phyloP scores from a whole-genome alignment of 2,797 vertebrate species.

The Kryptolebias ocellatus region DNA sequence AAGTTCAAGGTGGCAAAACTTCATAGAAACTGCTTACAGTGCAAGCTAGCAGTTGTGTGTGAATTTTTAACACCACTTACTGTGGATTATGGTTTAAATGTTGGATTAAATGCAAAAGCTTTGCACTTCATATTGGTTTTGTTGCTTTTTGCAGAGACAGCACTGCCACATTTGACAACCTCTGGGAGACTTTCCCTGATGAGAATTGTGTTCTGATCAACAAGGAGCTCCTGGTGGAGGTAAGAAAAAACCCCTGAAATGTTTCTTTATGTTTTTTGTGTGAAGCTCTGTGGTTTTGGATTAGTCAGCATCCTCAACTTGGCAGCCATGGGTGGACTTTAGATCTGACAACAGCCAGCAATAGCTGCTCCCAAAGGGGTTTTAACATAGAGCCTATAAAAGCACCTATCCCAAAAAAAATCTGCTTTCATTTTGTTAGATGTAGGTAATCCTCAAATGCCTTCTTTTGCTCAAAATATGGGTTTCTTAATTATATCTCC shows the following conservation, averaged over 20 bases:
- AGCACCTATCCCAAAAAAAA: no score
- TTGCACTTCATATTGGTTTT: not conserved
- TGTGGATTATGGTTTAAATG: conserved; percentile 2
- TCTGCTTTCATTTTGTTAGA: no score
- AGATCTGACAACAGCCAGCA: no score
- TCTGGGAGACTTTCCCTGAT: conserved; percentile 87
- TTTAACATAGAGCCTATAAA: no score
- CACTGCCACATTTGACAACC: conserved; percentile 79
- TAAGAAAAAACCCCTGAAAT: conserved; percentile 50
- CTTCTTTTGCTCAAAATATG: no score
- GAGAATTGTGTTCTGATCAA: conserved; percentile 87
- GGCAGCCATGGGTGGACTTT: no score
- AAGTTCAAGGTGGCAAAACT: conserved; percentile 11
- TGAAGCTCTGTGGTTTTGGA: no score
- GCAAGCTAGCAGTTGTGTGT: not conserved
- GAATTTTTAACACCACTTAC: conserved; percentile 13
- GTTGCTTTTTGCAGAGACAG: conserved; percentile 75
- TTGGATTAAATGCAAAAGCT: conserved; percentile 6
- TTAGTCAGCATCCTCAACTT: no score
- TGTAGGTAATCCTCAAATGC: no score
- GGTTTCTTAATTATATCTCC: no score
- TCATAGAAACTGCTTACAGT: not conserved
- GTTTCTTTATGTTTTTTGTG: no score
- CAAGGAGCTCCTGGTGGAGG: conserved; percentile 85
- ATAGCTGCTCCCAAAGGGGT: no score